phyloP scores from a whole-genome alignment of 2,797 vertebrate genomes.

The Epinephelus malabaricus region DNA sequence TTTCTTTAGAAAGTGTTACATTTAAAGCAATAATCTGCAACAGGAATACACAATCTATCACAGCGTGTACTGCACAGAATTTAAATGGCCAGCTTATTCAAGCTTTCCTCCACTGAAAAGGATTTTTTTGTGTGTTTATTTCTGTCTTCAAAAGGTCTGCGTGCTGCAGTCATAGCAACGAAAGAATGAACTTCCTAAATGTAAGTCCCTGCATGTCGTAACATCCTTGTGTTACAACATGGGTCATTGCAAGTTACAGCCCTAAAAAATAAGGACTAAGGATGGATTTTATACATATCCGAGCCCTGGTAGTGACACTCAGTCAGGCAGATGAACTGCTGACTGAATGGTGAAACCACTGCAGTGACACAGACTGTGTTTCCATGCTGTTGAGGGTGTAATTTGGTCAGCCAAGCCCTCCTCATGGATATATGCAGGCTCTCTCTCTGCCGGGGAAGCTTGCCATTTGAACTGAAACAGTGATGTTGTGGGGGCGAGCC shows the following conservation, averaged over 20 bases:
- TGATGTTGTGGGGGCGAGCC: conserved; percentile 61
- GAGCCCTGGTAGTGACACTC: conserved; percentile 34
- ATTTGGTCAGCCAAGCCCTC: conserved; percentile 68
- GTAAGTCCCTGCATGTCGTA: conserved; percentile 33
- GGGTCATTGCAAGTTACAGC: conserved; percentile 31
- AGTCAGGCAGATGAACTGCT: conserved; percentile 51
- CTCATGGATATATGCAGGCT: conserved; percentile 52
- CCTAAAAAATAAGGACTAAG: conserved; percentile 14
- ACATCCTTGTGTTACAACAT: conserved; percentile 37
- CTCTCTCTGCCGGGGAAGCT: conserved; percentile 50
- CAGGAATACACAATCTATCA: not conserved
- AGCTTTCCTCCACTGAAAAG: not conserved
- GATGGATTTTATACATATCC: conserved; percentile 19
- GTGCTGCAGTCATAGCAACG: not conserved
- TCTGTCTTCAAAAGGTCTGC: not conserved
- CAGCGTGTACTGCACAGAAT: not conserved
- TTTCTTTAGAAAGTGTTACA: not conserved
- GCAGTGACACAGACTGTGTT: conserved; percentile 65
- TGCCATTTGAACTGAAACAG: conserved; percentile 50
- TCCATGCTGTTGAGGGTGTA: conserved; percentile 62
- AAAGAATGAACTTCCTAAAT: conserved; percentile 41
- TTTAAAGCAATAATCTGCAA: not conserved
- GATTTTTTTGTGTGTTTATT: not conserved
- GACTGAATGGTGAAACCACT: conserved; percentile 62
- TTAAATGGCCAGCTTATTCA: not conserved